Conservation (phyloP, 2,113 vertebrate species). For the Paracyprichromis sp. region DNA sequence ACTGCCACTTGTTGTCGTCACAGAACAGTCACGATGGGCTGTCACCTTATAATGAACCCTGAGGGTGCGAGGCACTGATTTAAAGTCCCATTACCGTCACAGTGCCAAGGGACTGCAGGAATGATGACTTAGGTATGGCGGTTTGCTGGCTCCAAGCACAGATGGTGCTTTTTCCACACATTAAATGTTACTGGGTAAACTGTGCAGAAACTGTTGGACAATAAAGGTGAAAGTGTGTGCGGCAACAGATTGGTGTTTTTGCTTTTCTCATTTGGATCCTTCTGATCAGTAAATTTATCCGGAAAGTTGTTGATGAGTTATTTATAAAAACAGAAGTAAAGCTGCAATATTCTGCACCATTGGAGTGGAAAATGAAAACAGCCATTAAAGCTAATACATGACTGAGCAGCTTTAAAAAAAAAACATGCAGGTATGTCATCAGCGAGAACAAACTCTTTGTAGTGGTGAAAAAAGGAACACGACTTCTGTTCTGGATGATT, state of each 20-base stretch:
- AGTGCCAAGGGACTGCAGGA: constrained; percentile 26
- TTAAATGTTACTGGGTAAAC: constrained; percentile 19
- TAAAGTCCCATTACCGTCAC: constrained; percentile 65
- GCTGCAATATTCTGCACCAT: constrained; percentile 43
- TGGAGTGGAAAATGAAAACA: constrained; percentile 55
- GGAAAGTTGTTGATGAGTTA: constrained; percentile 17
- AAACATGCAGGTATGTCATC: constrained; percentile 4
- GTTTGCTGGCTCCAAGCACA: constrained; percentile 45
- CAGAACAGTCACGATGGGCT: constrained; percentile 39
- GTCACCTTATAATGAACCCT: constrained; percentile 57
- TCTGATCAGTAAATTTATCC: constrained; percentile 29
- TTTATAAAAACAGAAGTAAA: not conserved
- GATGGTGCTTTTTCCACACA: constrained; percentile 54
- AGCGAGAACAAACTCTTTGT: not conserved
- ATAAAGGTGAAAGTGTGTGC: constrained; percentile 2
- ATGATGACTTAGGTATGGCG: constrained; percentile 24
- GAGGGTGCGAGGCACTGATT: constrained; percentile 56
- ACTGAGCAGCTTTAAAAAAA: not conserved
- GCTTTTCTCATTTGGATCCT: constrained; percentile 16
- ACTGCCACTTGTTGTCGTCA: constrained; percentile 15
- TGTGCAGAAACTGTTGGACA: not conserved
- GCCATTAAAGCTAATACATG: constrained; percentile 8
- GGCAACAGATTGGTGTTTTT: constrained; percentile 16
- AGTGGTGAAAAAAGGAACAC: constrained; percentile 4
- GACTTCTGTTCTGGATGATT: constrained; percentile 34